Evolutionary conservation across 2,888 invertebrate genomes (phyloP).

Genomic region (Erebia aethiops): DNA sequence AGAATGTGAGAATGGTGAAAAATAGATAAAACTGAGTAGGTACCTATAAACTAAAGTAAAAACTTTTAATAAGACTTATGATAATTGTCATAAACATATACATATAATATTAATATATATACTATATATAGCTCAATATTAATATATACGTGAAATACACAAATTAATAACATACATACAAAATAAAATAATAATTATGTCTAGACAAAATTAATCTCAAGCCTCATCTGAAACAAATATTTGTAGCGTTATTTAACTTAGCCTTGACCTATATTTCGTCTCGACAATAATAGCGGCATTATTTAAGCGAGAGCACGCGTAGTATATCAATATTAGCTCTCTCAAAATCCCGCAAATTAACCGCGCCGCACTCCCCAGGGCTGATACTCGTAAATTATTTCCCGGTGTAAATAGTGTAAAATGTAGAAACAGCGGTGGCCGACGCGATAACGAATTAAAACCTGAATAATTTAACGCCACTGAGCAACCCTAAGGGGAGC

Average conservation of each 20-base stretch:
- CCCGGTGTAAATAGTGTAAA: slow-evolving; percentile 75
- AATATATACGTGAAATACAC: too few relatives aligned
- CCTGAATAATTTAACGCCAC: slow-evolving; percentile 80
- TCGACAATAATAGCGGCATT: slow-evolving; percentile 5
- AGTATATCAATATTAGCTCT: slow-evolving; percentile 40
- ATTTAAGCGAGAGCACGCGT: slow-evolving; percentile 21
- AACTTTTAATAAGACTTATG: too few relatives aligned
- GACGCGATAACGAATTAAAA: slow-evolving; percentile 79
- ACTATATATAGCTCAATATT: too few relatives aligned
- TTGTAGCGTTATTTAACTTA: not conserved
- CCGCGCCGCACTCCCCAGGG: slow-evolving; percentile 51
- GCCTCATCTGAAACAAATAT: not conserved
- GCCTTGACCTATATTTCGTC: slow-evolving; percentile 13
- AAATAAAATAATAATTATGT: slow-evolving; percentile 7
- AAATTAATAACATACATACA: too few relatives aligned
- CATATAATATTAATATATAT: too few relatives aligned
- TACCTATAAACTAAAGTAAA: too few relatives aligned
- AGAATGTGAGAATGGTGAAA: too few relatives aligned
- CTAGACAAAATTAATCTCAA: slow-evolving; percentile 1
- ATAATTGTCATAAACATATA: too few relatives aligned
- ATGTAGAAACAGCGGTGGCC: slow-evolving; percentile 68
- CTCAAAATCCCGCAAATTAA: slow-evolving; percentile 51
- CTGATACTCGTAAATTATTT: slow-evolving; percentile 70
- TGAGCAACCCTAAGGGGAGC: slow-evolving; percentile 60
- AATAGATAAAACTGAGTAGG: too few relatives aligned